Evolutionary conservation across 2,113 vertebrate genomes (phyloP), one percentile per base, ranked within the genome.

Genomic region (Lucifuga dentata): DNA sequence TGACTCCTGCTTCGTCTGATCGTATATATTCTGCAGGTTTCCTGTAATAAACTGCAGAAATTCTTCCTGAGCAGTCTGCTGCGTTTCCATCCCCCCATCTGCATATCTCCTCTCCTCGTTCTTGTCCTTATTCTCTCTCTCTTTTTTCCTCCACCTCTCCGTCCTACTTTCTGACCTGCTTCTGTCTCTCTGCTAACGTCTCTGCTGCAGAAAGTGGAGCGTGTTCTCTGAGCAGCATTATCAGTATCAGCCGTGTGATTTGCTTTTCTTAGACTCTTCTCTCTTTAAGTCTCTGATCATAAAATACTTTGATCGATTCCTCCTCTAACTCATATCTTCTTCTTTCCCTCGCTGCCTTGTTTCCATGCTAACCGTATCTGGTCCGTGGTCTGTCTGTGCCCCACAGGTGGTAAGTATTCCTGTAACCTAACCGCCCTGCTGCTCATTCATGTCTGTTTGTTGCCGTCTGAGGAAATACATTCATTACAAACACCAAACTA

Each of bases 381-480:
- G 78, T 69, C 57, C 59, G 53, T 61, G 81, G 74, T 81, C 66
- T 77, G 41, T 79, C 38, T 76, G 59, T 78, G 76, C 64, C 70
- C 68, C 69, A 64, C 84, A 91, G 90, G 90, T 91, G 90, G 90
- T 91, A 61, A 89, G 90, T 91, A 84, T 69, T n/a, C 52, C 51
- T 68, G 58, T 36, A 33, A 36, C 38, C 66, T 79, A 82, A 81
- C 13, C 3, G 36, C 58, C 6, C 49, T 49, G 33, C 11, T 51
- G 29, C 11, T 69, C 15, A 8, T 7, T 52, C 32, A 33, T 17
- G 17, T 43, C 44, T 40, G 11, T 10, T 32, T 29, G 24, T 48
- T 24, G 13, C n/a, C n/a, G n/a, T n/a, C n/a, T n/a, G n/a, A n/a
- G n/a, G n/a, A n/a, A n/a, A n/a, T n/a, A n/a, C n/a, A n/a, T n/a